phyloP scores from a whole-genome alignment of 2,113 vertebrate genomes.

The Centropus bengalensis region DNA sequence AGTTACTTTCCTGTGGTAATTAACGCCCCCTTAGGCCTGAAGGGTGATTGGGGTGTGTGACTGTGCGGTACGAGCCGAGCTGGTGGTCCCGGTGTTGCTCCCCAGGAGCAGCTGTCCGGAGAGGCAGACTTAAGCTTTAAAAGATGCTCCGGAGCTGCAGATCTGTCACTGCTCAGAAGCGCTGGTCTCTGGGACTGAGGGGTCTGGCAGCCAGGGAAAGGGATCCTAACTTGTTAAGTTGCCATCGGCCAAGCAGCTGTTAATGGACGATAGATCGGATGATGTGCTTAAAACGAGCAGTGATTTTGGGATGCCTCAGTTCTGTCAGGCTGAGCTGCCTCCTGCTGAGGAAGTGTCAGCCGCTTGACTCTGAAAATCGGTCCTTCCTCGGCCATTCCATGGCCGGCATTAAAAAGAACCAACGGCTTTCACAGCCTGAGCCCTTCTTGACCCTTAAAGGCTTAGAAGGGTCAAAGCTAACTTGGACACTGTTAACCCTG shows the following conservation, averaged over 20 bases:
- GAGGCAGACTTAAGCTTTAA: background rate
- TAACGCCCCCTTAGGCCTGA: background rate
- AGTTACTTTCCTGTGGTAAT: background rate
- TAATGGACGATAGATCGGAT: background rate
- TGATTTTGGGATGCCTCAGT: background rate
- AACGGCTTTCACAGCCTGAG: background rate
- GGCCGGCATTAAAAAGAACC: background rate
- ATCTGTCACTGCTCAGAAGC: background rate
- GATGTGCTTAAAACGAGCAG: background rate
- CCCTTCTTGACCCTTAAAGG: background rate
- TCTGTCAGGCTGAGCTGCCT: background rate
- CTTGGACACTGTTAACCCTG: background rate
- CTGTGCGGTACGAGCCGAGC: background rate
- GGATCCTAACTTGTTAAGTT: background rate
- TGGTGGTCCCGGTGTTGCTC: background rate
- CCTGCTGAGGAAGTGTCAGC: background rate
- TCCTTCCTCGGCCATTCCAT: background rate
- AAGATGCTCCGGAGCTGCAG: background rate
- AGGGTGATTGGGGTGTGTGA: background rate
- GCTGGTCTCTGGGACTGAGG: background rate
- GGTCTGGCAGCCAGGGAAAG: background rate
- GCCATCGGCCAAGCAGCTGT: background rate
- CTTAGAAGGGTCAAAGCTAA: background rate
- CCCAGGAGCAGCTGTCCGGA: background rate
- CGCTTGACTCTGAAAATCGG: background rate